Evolutionary conservation across 2,113 vertebrate genomes (phyloP), one percentile per base, ranked within the genome.

Genomic region (Synodontis membranacea): DNA sequence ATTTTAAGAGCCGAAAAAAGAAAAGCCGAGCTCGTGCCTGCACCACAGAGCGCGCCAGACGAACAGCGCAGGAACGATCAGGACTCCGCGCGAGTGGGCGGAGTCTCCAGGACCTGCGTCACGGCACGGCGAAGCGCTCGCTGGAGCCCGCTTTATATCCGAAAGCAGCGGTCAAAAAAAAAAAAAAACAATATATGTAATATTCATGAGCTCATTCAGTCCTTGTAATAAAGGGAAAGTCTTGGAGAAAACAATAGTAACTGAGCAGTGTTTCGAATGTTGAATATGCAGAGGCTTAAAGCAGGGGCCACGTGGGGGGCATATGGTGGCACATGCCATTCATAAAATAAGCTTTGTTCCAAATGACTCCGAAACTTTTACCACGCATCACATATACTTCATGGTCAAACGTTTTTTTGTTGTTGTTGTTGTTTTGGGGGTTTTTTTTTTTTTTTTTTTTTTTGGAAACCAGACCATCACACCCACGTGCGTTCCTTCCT

Each of bases 131-230:
- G 56, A 81, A 60, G 50, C 79, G n/a, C 79, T 60, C 17, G n/a
- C 5, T 5, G 19, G 31, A 86, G 79, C 78, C 34, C 15, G 28
- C 39, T 86, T 74, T 86, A 58, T 82, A 75, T 37, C 85, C 8
- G 82, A 11, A 52, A 46, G 28, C 37, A 54, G 46, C 5, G 21
- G 21, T 56, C 34, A 34, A 86, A 56, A 62, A 52, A 46, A 5
- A 4, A 50, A 8, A 4, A 46, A 5, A 4, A 50, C 7, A 4
- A 48, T 17, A 15, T 28, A 23, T 46, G 52, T 39, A 82, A 82
- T 86, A 86, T 86, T 86, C 85, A 86, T 82, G 80, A 82, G 68
- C 52, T 37, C 19, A 64, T 48, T 62, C 31, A 39, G 4, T 42
- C 44, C 31, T 25, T 52, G 31, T n/a, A 86, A 58, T 15, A 31